Conservation (phyloP, 1,140 invertebrate genomes). For the Onthophagus taurus region DNA sequence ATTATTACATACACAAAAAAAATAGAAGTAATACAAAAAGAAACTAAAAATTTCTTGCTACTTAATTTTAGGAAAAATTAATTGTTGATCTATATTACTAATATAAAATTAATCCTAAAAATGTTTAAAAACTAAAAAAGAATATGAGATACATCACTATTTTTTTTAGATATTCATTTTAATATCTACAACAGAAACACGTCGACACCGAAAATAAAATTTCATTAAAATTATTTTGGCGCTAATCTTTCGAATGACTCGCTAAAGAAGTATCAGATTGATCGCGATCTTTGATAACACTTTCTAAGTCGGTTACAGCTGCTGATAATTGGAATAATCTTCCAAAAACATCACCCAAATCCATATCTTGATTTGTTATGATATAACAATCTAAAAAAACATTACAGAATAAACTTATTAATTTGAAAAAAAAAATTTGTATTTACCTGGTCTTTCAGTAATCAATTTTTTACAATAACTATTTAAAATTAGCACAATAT, state of each 20-base stretch:
- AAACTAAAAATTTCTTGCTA: too few species aligned
- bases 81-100: too few species aligned
- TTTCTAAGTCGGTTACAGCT: conserved; percentile 45
- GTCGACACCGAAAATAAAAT: not conserved
- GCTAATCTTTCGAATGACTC: conserved; percentile 22
- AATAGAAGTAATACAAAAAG: too few species aligned
- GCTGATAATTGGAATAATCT: conserved; percentile 54
- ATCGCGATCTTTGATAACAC: conserved; percentile 32
- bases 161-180: conserved; percentile 3
- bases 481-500: conserved; percentile 58
- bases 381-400: conserved; percentile 33
- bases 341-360: conserved; percentile 53
- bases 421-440: not conserved
- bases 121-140: too few species aligned
- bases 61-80: too few species aligned
- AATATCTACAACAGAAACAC: conserved; percentile 5
- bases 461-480: conserved; percentile 62
- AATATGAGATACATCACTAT: too few species aligned
- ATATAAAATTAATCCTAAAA: too few species aligned
- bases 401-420: not conserved
- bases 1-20: too few species aligned
- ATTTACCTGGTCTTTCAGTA: conserved; percentile 54
- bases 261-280: conserved; percentile 18
- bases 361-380: conserved; percentile 39
- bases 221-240: too few species aligned